phyloP scores from a whole-genome alignment of 2,888 invertebrate genomes.

The Acanthoscelides obtectus region DNA sequence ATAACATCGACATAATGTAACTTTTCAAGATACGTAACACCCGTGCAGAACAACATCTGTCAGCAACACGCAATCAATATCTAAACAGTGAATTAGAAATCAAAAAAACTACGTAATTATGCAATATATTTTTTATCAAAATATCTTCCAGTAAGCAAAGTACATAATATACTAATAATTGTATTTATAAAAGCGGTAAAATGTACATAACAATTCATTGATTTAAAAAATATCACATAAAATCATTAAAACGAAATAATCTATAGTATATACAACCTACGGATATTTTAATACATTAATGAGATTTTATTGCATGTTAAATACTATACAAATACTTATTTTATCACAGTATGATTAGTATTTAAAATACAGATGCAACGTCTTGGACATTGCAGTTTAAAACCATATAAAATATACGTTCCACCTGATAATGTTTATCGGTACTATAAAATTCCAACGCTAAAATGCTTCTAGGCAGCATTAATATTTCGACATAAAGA shows the following conservation, averaged over 20 bases:
- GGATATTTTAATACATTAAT: background rate
- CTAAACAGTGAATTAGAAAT: no score
- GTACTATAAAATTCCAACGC: background rate
- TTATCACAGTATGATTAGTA: conserved; percentile 20
- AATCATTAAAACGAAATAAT: background rate
- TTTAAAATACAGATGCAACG: background rate
- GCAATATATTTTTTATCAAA: background rate
- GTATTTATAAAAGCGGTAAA: background rate
- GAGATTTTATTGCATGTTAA: background rate
- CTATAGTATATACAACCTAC: background rate
- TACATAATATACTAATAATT: background rate
- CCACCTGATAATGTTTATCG: background rate
- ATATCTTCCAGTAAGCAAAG: background rate
- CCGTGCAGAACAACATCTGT: no score
- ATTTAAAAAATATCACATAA: background rate
- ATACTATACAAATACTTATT: conserved; percentile 12
- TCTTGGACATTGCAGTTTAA: background rate
- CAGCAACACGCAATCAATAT: no score
- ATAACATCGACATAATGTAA: no score
- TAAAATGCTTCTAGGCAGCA: background rate
- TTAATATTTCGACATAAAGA: no score
- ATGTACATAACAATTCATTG: background rate
- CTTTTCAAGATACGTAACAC: no score
- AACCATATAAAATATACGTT: background rate
- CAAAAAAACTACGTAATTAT: background rate